Evolutionary conservation across 2,888 invertebrate genomes (phyloP).

Genomic region (Heliconius sara): DNA sequence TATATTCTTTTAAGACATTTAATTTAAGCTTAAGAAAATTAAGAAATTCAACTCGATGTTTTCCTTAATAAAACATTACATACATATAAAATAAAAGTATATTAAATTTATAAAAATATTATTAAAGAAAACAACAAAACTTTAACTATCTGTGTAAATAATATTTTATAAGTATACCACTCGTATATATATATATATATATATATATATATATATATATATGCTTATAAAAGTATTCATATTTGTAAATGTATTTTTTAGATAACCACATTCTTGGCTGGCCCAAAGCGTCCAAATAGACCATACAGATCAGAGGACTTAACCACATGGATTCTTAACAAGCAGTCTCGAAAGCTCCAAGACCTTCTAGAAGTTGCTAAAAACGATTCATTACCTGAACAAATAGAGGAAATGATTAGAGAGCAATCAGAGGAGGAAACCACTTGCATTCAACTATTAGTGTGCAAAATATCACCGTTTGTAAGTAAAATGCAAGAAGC

Average conservation of each 20-base stretch:
- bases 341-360: conserved; percentile 82
- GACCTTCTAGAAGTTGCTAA: conserved; percentile 84
- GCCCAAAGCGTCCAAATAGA: conserved; percentile 63
- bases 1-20: no score
- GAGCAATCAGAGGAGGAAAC: conserved; percentile 84
- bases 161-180: no score
- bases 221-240: neutral
- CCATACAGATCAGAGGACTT: conserved; percentile 67
- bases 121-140: neutral
- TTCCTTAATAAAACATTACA: no score
- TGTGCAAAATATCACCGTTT: conserved; percentile 91
- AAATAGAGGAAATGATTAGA: conserved; percentile 84
- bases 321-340: conserved; percentile 85
- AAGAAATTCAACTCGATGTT: neutral
- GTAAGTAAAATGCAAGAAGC: conserved; percentile 90
- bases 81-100: neutral
- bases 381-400: conserved; percentile 85
- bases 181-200: neutral
- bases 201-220: neutral
- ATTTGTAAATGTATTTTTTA: conserved; percentile 58
- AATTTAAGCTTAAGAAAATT: neutral
- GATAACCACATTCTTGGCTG: conserved; percentile 84
- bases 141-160: neutral
- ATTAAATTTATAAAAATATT: neutral
- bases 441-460: conserved; percentile 87